phyloP scores from a whole-genome alignment of 2,888 invertebrate species.

The Lycocerus yunnanus region DNA sequence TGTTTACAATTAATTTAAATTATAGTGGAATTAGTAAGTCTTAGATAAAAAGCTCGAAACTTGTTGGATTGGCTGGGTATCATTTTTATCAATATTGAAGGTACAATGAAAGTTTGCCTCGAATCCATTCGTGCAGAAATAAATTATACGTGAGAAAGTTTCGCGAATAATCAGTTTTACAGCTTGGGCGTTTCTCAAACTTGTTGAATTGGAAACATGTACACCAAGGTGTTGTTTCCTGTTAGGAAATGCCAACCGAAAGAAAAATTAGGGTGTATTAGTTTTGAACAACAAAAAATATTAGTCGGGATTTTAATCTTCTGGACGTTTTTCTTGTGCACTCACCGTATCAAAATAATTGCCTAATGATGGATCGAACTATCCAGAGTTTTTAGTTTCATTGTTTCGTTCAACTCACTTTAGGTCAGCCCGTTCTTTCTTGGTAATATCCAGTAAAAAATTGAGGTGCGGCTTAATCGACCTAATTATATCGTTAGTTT shows the following conservation, averaged over 20 bases:
- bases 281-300: background rate
- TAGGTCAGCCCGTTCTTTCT: background rate
- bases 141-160: conserved; percentile 13
- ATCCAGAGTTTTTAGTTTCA: background rate
- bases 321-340: background rate
- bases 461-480: background rate
- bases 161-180: conserved; percentile 10
- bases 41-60: background rate
- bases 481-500: background rate
- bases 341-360: background rate
- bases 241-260: background rate
- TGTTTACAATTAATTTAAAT: background rate
- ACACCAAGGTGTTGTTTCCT: background rate
- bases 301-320: background rate
- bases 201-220: background rate
- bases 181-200: background rate
- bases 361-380: background rate
- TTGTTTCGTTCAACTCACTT: background rate
- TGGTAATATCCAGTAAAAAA: background rate
- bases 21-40: background rate
- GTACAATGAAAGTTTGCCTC: background rate
- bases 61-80: background rate
- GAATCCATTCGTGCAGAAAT: background rate
- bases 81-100: background rate
- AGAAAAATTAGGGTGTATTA: background rate